Percentiles rank a stretch among this genome's conserved stretches.
These are phyloP conservation scores for Agriotes lineatus DNA, from an alignment of 2,888 invertebrate genomes.

Conservation along the genomic window DNA sequence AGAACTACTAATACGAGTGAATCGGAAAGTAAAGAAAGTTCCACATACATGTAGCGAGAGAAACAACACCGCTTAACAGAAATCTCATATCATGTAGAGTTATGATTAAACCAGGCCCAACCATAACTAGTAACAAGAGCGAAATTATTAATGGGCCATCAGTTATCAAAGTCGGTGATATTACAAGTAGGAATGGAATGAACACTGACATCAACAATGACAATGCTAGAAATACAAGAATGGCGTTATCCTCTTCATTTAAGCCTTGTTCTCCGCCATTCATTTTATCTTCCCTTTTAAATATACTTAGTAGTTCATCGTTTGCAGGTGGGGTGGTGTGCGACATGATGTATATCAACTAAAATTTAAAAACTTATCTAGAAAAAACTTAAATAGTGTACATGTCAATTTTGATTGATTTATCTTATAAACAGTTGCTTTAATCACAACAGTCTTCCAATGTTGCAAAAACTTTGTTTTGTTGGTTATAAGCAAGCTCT, in stretches of 20 bases:
- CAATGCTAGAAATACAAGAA: constrained; percentile 52
- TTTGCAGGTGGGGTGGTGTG: no score
- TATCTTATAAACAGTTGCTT: background rate
- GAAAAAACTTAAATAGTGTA: no score
- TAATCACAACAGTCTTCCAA: no score
- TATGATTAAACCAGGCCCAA: constrained; percentile 50
- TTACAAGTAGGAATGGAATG: constrained; percentile 52
- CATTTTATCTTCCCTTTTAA: no score
- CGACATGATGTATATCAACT: no score
- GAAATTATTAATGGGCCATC: constrained; percentile 50
- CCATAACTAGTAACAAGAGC: constrained; percentile 44
- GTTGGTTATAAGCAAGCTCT: background rate
- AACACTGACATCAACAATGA: constrained; percentile 52
- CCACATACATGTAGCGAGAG: background rate
- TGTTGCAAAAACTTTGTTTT: no score
- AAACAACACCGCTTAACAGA: constrained; percentile 41
- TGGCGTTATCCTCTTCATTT: constrained; percentile 52
- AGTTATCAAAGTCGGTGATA: constrained; percentile 50
- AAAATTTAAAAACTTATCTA: no score
- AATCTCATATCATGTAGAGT: constrained; percentile 50
- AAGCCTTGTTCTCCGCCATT: constrained; percentile 26
- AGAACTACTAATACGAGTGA: background rate
- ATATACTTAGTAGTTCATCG: no score
- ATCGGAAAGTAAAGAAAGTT: no score
- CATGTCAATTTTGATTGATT: background rate